Evolutionary conservation across 2,113 vertebrate species (phyloP), one percentile per base, ranked within the genome.

Genomic region (Campylomormyrus tamandua): DNA sequence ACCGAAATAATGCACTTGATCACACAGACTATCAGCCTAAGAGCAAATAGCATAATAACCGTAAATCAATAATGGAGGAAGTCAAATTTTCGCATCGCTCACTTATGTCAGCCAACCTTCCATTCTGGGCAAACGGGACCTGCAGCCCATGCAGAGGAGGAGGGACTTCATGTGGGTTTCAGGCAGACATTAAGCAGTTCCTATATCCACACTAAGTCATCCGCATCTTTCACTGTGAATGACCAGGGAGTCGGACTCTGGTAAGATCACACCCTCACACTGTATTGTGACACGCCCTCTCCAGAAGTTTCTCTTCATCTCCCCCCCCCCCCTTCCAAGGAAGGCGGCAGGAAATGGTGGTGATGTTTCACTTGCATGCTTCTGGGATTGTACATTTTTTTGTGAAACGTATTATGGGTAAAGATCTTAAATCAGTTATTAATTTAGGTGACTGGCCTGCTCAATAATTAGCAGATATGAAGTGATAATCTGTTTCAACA

Each of bases 11-110:
- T 93, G 93, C 92, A 93, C 92, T 93, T 91, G 87, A 90, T 91
- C 91, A 87, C 77, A 88, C 88, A 52, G 92, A 92, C 39, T 85
- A 92, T 90, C 87, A 93, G 93, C 92, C 90, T 93, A 92, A 93
- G 95, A 94, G 95, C 95, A 93, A 95, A 94, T 96, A 77, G 13
- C 35, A 35, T 66, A 31, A 66, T 66, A 93, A 93, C 95, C 91
- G 95, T 93, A 92, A 96, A 97, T 97, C 96, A 96, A 97, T 97
- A 96, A 92, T 94, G 27, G 92, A 96, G 93, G 94, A 94, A 95
- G 91, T 96, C 94, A 96, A 93, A 93, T 95, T 94, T 93, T 94
- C 93, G 94, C 92, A 94, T 92, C 93, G 94, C 95, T 95, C 92
- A 92, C 92, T 97, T 95, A 92, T 90, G 93, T 96, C 94, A 95